Conservation (phyloP, 2,113 vertebrate genomes). For the Ophthalmolycus amberensis region DNA sequence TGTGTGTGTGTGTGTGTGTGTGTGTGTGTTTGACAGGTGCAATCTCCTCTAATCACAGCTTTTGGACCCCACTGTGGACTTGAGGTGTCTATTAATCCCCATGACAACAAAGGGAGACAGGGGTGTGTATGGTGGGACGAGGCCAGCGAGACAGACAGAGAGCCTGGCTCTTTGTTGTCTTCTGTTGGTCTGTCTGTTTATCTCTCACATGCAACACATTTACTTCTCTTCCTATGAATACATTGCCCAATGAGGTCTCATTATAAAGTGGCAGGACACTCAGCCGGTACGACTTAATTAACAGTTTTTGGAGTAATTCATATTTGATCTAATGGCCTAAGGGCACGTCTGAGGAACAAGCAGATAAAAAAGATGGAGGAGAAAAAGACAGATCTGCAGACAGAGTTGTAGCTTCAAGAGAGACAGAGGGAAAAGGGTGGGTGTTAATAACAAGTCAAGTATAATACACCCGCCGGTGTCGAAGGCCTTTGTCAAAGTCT, state of each 20-base stretch:
- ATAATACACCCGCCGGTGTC: constrained; percentile 39
- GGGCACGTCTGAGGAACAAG: not conserved
- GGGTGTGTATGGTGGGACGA: constrained; percentile 1
- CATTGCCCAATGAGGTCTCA: not conserved
- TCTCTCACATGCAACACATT: not conserved
- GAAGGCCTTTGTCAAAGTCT: constrained; percentile 59
- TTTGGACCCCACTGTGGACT: constrained; percentile 45
- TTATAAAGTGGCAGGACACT: constrained; percentile 2
- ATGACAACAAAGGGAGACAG: constrained; percentile 45
- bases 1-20: constrained; percentile 26
- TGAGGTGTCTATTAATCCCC: constrained; percentile 64
- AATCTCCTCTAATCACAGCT: constrained; percentile 60
- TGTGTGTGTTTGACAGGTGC: constrained; percentile 37
- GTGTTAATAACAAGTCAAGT: constrained; percentile 65
- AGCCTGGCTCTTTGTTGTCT: not conserved
- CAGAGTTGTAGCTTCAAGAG: constrained; percentile 7
- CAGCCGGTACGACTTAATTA: not conserved
- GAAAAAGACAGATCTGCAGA: not conserved
- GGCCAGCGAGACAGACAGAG: constrained; percentile 4
- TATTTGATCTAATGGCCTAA: not conserved
- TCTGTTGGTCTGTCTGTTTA: not conserved
- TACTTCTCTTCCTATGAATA: not conserved
- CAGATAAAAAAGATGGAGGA: not conserved
- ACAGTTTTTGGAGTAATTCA: constrained; percentile 20
- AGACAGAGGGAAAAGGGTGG: constrained; percentile 26